phyloP scores from a whole-genome alignment of 2,113 vertebrate species.

The Syngnathus typhle region DNA sequence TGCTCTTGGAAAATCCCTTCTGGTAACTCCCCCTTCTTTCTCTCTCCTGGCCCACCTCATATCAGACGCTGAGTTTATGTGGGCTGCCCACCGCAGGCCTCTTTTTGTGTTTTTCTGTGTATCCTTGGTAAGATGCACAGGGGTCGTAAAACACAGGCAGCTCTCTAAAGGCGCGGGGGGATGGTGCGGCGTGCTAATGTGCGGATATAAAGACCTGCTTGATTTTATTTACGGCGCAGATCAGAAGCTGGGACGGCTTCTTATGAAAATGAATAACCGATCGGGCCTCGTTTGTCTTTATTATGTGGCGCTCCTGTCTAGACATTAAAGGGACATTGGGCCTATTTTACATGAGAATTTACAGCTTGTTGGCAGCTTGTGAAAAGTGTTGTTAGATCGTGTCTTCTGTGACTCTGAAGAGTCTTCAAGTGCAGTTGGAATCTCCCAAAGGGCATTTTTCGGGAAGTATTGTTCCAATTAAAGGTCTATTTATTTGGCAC shows the following conservation, averaged over 20 bases:
- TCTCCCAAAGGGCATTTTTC: neutral
- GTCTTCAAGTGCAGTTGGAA: neutral
- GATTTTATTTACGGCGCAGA: neutral
- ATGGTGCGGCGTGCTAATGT: neutral
- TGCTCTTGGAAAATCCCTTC: constrained; percentile 45
- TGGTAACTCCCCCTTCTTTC: constrained; percentile 18
- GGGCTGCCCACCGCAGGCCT: constrained; percentile 9
- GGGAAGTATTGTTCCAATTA: no score
- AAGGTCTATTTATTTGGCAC: no score
- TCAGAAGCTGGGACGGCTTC: neutral
- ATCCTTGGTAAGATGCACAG: constrained; percentile 22
- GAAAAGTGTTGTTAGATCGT: neutral
- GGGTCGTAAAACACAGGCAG: neutral
- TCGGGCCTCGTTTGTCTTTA: neutral
- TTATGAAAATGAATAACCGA: neutral
- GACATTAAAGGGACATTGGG: neutral
- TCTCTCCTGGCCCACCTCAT: neutral
- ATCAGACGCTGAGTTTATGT: constrained; percentile 26
- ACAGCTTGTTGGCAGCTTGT: neutral
- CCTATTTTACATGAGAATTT: constrained; percentile 1
- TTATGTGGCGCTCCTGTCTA: neutral
- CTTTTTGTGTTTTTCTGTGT: constrained; percentile 14
- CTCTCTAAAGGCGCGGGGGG: neutral
- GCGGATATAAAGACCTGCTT: neutral
- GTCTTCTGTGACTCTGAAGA: neutral